phyloP scores from a whole-genome alignment of 1,140 invertebrate genomes.

The Eumaeus atala region DNA sequence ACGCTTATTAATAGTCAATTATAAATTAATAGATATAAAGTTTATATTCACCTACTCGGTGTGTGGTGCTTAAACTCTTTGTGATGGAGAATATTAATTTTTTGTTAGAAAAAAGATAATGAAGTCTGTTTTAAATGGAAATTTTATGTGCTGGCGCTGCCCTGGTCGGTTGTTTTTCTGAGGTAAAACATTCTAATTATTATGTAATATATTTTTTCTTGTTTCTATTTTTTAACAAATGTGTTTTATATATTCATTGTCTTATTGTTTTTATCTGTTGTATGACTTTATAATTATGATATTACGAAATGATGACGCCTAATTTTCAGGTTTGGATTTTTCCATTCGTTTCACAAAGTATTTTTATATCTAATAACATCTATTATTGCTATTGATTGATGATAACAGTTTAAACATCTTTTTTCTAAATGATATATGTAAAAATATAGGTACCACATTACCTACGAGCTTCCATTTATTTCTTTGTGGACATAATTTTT shows the following conservation, averaged over 20 bases:
- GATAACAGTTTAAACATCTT: too few relatives aligned
- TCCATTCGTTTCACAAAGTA: too few relatives aligned
- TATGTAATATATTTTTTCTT: slow-evolving; percentile 40
- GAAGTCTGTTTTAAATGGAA: slow-evolving; percentile 68
- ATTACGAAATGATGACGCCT: too few relatives aligned
- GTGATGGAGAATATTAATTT: slow-evolving; percentile 42
- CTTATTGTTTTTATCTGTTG: too few relatives aligned
- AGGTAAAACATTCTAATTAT: slow-evolving; percentile 55
- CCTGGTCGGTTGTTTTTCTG: slow-evolving; percentile 56
- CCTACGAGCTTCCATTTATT: too few relatives aligned
- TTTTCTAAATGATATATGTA: too few relatives aligned
- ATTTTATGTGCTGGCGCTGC: slow-evolving; percentile 57
- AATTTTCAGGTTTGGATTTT: too few relatives aligned
- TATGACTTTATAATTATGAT: too few relatives aligned
- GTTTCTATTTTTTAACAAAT: slow-evolving; percentile 20
- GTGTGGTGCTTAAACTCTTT: slow-evolving; percentile 25
- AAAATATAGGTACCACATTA: too few relatives aligned
- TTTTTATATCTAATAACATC: too few relatives aligned
- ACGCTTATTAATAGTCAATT: slow-evolving; percentile 31
- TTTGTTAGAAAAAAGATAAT: slow-evolving; percentile 71
- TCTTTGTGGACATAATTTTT: too few relatives aligned
- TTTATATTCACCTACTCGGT: slow-evolving; percentile 23
- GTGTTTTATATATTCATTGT: background rate
- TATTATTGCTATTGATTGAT: too few relatives aligned
- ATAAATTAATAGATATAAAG: slow-evolving; percentile 30